Conservation (phyloP, 2,797 vertebrate species). For the Sciaenops ocellatus region DNA sequence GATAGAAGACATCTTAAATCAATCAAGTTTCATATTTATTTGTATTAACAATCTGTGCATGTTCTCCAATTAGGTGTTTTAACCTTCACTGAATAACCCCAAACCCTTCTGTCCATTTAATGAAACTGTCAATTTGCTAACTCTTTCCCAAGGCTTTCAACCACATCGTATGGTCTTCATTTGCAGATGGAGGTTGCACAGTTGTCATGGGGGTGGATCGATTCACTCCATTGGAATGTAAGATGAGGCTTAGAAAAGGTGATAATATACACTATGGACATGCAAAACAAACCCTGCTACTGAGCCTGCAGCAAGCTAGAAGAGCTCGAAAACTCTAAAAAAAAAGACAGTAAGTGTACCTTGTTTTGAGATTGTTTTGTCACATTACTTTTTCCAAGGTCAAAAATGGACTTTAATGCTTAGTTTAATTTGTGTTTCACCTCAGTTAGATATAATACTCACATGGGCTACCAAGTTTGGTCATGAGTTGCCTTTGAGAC, state of each 20-base stretch:
- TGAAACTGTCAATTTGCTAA: neutral
- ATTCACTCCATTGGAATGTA: neutral
- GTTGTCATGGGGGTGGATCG: neutral
- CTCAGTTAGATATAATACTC: neutral
- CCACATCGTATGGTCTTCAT: neutral
- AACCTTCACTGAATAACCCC: neutral
- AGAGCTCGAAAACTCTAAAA: neutral
- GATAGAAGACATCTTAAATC: neutral
- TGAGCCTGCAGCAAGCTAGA: neutral
- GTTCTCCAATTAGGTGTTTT: neutral
- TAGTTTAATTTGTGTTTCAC: neutral
- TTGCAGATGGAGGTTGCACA: neutral
- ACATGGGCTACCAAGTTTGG: too few species aligned
- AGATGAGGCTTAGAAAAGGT: neutral
- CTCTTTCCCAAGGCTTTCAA: neutral
- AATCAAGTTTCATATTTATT: neutral
- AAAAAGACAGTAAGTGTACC: neutral
- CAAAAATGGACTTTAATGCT: neutral
- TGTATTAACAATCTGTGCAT: neutral
- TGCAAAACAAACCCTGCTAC: neutral
- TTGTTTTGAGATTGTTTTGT: neutral
- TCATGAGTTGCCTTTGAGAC: constrained; percentile 9
- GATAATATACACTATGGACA: neutral
- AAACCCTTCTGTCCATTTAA: neutral
- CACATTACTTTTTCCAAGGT: neutral